These are phyloP conservation scores for Lepidocyrtoides sp. DNA, from an alignment of 2,888 invertebrate species.

Conservation along the genomic window DNA sequence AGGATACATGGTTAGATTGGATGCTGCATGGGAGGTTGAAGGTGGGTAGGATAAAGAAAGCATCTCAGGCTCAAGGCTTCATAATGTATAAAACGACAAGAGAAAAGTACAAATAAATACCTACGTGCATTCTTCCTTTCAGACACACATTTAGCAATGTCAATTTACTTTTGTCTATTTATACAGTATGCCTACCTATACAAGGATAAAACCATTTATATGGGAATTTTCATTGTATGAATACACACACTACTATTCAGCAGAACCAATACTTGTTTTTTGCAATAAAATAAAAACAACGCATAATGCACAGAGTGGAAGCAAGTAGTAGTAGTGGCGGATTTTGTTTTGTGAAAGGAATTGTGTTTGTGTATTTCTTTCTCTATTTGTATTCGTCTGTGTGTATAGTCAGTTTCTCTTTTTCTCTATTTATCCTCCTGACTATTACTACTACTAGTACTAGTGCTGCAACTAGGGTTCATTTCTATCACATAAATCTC, in stretches of 20 bases:
- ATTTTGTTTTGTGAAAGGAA: constrained; percentile 52
- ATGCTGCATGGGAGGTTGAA: constrained; percentile 18
- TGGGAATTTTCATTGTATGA: constrained; percentile 16
- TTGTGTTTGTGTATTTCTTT: constrained; percentile 33
- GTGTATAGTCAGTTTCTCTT: neutral
- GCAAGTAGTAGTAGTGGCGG: neutral
- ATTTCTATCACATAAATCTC: constrained; percentile 70
- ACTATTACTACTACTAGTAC: neutral
- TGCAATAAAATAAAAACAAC: constrained; percentile 65
- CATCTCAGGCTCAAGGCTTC: constrained; percentile 17
- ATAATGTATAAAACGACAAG: constrained; percentile 13
- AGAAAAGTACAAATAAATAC: neutral
- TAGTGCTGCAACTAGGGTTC: constrained; percentile 10
- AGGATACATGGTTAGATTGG: constrained; percentile 33
- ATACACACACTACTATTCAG: constrained; percentile 21
- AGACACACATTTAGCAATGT: neutral
- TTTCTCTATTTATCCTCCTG: neutral
- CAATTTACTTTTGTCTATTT: neutral
- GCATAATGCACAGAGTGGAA: too few species aligned
- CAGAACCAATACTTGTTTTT: constrained; percentile 56
- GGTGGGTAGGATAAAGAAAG: constrained; percentile 31
- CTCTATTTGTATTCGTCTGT: too few species aligned
- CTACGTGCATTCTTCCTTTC: neutral
- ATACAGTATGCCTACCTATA: neutral
- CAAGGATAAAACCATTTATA: neutral